These are phyloP conservation scores for Sebastes ruberrimus DNA, from an alignment of 2,797 vertebrate genomes.

Conservation along the genomic window DNA sequence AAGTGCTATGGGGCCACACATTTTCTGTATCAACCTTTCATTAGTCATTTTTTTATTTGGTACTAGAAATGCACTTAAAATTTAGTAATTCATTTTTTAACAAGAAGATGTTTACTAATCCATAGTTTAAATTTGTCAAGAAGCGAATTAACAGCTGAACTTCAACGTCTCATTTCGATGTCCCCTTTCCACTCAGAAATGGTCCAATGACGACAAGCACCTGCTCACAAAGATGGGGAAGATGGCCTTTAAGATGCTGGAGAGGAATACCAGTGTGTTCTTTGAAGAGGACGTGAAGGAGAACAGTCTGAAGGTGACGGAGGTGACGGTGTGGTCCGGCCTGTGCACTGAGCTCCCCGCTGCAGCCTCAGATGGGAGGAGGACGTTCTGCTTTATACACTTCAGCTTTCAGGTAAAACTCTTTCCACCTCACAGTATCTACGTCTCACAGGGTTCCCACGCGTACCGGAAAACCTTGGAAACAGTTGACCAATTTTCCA, in stretches of 20 bases:
- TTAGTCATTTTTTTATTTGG: neutral
- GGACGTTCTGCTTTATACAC: conserved; percentile 74
- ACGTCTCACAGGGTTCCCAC: neutral
- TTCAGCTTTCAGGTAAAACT: conserved; percentile 70
- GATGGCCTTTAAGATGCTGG: conserved; percentile 75
- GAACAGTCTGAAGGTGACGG: conserved; percentile 22
- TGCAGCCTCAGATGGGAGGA: neutral
- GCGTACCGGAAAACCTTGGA: neutral
- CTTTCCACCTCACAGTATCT: neutral
- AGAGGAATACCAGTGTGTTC: conserved; percentile 57
- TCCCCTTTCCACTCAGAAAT: conserved; percentile 44
- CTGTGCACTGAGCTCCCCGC: conserved; percentile 68
- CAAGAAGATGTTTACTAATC: neutral
- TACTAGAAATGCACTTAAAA: neutral
- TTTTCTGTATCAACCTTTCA: neutral
- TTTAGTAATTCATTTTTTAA: neutral
- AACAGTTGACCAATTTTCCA: too few species aligned
- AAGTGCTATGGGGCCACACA: neutral
- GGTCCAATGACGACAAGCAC: conserved; percentile 49
- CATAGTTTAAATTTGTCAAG: neutral
- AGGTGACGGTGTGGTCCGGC: conserved; percentile 67
- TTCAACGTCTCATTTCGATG: neutral
- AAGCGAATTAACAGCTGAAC: neutral
- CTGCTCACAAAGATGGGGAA: conserved; percentile 65
- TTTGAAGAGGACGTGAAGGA: conserved; percentile 59